These are phyloP conservation scores for Xiphias gladius DNA, from an alignment of 2,113 vertebrate species.

Conservation along the genomic window DNA sequence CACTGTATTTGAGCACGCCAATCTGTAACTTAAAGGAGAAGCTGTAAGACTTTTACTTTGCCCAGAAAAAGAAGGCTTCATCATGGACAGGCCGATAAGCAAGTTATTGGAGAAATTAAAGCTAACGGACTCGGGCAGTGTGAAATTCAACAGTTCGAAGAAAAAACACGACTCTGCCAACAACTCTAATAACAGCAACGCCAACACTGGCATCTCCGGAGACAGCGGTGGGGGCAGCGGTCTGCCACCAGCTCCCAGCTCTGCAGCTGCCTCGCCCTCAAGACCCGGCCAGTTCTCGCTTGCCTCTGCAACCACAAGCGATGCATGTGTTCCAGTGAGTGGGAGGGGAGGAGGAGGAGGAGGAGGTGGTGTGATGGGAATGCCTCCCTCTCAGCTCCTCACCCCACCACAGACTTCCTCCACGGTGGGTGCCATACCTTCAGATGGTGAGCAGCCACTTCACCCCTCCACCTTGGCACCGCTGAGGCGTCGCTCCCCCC, in stretches of 20 bases:
- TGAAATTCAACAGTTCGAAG: slow-evolving; percentile 88
- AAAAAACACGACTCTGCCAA: slow-evolving; percentile 86
- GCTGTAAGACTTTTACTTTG: slow-evolving; percentile 30
- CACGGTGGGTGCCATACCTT: slow-evolving; percentile 44
- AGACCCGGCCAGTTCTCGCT: slow-evolving; percentile 76
- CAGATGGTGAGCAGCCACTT: slow-evolving; percentile 68
- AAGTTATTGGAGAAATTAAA: slow-evolving; percentile 89
- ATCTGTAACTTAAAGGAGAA: slow-evolving; percentile 29
- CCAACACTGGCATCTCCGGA: slow-evolving; percentile 67
- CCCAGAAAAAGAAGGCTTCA: slow-evolving; percentile 24
- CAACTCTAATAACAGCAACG: slow-evolving; percentile 83
- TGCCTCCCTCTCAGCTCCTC: slow-evolving; percentile 70
- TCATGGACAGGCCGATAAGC: slow-evolving; percentile 89
- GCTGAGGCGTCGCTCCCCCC: slow-evolving; percentile 79
- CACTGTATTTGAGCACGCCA: slow-evolving; percentile 71
- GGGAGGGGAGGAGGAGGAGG: slow-evolving; percentile 75
- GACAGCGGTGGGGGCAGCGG: slow-evolving; percentile 50
- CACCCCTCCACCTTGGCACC: slow-evolving; percentile 77
- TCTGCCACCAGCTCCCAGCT: slow-evolving; percentile 60
- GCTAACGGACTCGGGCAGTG: slow-evolving; percentile 89
- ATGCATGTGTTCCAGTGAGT: slow-evolving; percentile 70
- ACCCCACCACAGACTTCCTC: slow-evolving; percentile 57
- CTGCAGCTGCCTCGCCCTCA: slow-evolving; percentile 67
- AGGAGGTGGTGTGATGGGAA: slow-evolving; percentile 73
- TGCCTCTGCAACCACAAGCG: slow-evolving; percentile 69